These are phyloP conservation scores for Drosophila formosana DNA, from an alignment of 2,888 invertebrate genomes.

Conservation along the genomic window DNA sequence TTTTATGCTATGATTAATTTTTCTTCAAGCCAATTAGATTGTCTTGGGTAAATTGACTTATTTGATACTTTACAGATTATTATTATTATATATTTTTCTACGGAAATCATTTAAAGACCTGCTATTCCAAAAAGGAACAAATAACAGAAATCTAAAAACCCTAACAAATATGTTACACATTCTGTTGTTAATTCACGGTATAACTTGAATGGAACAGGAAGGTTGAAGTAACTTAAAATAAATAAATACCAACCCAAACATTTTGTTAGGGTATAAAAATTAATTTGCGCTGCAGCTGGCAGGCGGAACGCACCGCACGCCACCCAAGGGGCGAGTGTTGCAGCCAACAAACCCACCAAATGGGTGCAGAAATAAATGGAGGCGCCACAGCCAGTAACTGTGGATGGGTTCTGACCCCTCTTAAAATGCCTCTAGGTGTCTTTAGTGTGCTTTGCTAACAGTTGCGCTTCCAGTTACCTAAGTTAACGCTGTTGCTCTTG, in stretches of 20 bases:
- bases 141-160: neutral
- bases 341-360: slow-evolving; percentile 21
- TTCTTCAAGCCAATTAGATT: neutral
- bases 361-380: slow-evolving; percentile 41
- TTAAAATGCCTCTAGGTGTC: slow-evolving; percentile 32
- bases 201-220: no score
- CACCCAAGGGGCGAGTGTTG: slow-evolving; percentile 8
- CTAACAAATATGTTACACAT: neutral
- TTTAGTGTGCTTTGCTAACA: slow-evolving; percentile 14
- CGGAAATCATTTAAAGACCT: neutral
- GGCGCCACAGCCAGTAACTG: slow-evolving; percentile 14
- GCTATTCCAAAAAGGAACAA: neutral
- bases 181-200: no score
- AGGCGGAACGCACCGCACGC: slow-evolving; percentile 20
- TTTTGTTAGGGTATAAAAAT: slow-evolving; percentile 38
- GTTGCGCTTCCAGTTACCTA: slow-evolving; percentile 5
- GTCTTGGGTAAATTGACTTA: neutral
- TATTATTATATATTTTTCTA: neutral
- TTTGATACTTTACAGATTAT: no score
- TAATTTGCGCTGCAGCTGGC: slow-evolving; percentile 53
- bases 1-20: neutral
- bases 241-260: no score
- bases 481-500: neutral
- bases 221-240: neutral
- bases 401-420: neutral